These are phyloP conservation scores for Actenoides lindsayi DNA, from an alignment of 2,113 vertebrate genomes.

Conservation along the genomic window DNA sequence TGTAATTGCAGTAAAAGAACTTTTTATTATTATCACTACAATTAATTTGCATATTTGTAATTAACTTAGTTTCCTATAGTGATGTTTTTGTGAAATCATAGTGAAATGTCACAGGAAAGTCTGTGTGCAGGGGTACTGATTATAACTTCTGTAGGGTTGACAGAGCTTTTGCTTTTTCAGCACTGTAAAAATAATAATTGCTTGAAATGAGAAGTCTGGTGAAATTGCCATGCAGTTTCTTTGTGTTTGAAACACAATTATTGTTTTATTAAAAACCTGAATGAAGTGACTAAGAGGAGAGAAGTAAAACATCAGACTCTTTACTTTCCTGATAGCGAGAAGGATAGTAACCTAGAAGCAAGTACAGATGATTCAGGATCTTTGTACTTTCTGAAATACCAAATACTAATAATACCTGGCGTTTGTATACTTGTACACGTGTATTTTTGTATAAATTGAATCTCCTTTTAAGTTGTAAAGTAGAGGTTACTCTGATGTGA, in stretches of 20 bases:
- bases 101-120: not conserved
- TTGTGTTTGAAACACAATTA: not conserved
- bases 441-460: not conserved
- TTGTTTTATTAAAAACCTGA: not conserved
- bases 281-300: not conserved
- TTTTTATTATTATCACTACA: not conserved
- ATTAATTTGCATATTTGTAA: not conserved
- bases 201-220: not conserved
- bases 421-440: not conserved
- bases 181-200: not conserved
- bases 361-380: not conserved
- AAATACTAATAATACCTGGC: not conserved
- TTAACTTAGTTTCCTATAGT: not conserved
- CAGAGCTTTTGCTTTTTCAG: not conserved
- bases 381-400: not conserved
- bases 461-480: not conserved
- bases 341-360: not conserved
- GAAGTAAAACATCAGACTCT: not conserved
- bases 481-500: not conserved
- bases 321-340: not conserved
- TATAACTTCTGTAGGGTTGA: not conserved
- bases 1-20: not conserved
- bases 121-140: not conserved
- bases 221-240: not conserved
- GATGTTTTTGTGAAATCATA: not conserved